Conservation (phyloP, 2,113 vertebrate genomes). For the Carlito syrichta region DNA sequence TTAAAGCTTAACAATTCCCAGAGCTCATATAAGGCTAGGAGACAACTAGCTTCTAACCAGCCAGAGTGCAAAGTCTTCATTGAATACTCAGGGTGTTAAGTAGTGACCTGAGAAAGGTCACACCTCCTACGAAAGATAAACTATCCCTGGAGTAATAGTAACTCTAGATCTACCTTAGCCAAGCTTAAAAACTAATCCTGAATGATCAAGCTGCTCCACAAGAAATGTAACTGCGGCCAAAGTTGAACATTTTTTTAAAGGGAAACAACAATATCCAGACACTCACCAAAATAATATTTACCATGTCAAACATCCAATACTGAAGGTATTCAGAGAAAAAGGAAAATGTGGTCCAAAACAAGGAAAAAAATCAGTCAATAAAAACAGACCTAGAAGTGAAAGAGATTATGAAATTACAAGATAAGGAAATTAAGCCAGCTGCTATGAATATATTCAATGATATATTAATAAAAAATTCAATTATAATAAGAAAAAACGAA, state of each 20-base stretch:
- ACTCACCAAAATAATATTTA: background rate
- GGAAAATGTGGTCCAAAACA: background rate
- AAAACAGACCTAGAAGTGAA: background rate
- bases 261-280: background rate
- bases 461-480: slow-evolving; percentile 1
- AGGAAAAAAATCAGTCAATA: background rate
- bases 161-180: background rate
- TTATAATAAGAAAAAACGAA: background rate
- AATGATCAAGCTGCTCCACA: background rate
- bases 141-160: background rate
- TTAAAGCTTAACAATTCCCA: background rate
- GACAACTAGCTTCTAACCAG: background rate
- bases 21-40: background rate
- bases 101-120: background rate
- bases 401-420: background rate
- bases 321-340: background rate
- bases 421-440: background rate
- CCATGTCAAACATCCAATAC: background rate
- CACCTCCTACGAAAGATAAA: background rate
- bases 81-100: background rate
- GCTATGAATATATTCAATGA: background rate
- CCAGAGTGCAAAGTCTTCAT: background rate
- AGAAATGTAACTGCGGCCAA: background rate
- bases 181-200: background rate
- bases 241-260: background rate